Evolutionary conservation across 2,113 vertebrate genomes (phyloP).

Genomic region (Puffinus mauretanicus): DNA sequence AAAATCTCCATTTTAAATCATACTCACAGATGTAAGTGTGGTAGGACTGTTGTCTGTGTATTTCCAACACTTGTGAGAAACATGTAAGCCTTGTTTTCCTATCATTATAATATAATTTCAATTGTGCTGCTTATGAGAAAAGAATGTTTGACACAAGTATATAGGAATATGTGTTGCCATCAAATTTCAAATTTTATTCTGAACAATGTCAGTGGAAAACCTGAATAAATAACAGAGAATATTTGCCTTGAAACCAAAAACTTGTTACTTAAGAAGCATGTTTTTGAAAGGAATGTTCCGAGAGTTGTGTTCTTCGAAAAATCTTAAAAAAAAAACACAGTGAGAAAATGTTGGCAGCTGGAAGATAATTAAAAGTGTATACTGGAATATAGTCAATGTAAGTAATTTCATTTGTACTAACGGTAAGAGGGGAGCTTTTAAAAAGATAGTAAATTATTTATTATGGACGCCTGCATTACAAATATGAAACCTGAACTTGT

Average conservation of each 20-base stretch:
- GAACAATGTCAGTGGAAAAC: neutral
- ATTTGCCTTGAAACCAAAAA: neutral
- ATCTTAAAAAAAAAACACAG: neutral
- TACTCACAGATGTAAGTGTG: neutral
- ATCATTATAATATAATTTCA: neutral
- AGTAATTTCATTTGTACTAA: neutral
- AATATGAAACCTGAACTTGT: neutral
- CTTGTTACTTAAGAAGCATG: neutral
- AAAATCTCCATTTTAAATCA: constrained; percentile 25
- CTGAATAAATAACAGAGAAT: neutral
- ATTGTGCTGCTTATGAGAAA: neutral
- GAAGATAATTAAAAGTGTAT: neutral
- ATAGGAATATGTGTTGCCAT: neutral
- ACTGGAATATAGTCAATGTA: neutral
- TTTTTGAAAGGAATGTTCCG: neutral
- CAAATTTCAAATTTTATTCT: neutral
- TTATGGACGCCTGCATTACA: neutral
- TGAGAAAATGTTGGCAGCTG: neutral
- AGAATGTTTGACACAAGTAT: neutral
- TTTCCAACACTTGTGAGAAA: neutral
- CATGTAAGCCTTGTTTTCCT: neutral
- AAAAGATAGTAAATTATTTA: neutral
- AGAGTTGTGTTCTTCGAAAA: neutral
- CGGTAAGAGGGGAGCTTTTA: neutral
- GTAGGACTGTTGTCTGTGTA: neutral